Conservation (phyloP, 2,113 vertebrate genomes). For the Aphelocoma coerulescens region DNA sequence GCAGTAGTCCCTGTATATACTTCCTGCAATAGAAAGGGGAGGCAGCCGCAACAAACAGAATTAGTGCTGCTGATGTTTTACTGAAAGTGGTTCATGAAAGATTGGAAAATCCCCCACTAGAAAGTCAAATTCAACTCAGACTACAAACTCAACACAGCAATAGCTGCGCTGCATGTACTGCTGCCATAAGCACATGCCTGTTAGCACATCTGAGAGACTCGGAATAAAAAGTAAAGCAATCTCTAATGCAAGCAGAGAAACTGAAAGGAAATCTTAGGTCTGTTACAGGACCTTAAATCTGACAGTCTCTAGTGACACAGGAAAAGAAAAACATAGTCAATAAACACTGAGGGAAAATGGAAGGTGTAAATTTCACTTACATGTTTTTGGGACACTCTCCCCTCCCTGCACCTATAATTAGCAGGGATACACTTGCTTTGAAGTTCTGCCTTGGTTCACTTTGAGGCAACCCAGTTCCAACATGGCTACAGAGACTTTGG, state of each 20-base stretch:
- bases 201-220: accelerated
- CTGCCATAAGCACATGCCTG: not conserved
- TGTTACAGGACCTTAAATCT: not conserved
- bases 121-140: not conserved
- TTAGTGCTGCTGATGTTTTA: not conserved
- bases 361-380: not conserved
- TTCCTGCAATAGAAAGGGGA: not conserved
- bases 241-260: not conserved
- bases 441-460: not conserved
- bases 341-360: not conserved
- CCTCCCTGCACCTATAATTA: no score
- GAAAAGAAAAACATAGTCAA: not conserved
- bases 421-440: not conserved
- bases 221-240: not conserved
- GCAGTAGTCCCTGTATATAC: no score
- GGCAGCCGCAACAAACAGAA: not conserved
- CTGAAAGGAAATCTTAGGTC: not conserved
- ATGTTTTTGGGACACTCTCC: not conserved
- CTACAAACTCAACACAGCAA: not conserved
- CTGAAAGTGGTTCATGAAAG: not conserved
- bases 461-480: not conserved
- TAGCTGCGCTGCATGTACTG: not conserved
- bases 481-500: not conserved
- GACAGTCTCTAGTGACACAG: not conserved
- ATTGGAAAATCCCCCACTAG: not conserved